Evolutionary conservation across 2,797 vertebrate genomes (phyloP).

Genomic region (Tympanoctomys barrerae): DNA sequence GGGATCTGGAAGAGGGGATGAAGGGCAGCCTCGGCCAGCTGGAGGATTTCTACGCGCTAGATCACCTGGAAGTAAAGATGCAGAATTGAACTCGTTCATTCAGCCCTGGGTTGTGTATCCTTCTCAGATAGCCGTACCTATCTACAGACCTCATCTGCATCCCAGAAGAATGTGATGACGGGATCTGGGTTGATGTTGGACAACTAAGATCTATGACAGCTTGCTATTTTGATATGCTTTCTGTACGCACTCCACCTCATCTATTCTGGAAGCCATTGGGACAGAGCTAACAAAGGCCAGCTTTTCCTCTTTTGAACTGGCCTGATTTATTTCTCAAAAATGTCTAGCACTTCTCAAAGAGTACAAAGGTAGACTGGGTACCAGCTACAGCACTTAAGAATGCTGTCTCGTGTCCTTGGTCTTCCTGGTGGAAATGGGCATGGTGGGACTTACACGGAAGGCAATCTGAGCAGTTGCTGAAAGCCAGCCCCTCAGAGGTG

Average conservation of each 20-base stretch:
- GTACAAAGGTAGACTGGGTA: background rate
- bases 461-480: background rate
- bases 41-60: background rate
- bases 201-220: background rate
- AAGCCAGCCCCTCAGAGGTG: background rate
- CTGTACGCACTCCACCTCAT: background rate
- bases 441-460: background rate
- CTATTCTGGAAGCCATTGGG: background rate
- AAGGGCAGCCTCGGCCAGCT: background rate
- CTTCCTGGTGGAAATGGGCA: background rate
- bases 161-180: background rate
- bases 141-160: background rate
- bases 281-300: background rate
- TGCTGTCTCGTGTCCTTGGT: background rate
- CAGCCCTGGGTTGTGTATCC: background rate
- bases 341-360: background rate
- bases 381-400: background rate
- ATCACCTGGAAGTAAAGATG: background rate
- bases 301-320: background rate
- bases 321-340: background rate
- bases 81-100: background rate
- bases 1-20: background rate
- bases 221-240: background rate
- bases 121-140: background rate
- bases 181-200: background rate